These are phyloP conservation scores for Nycteola revayana DNA, from an alignment of 2,888 invertebrate species.

Conservation along the genomic window DNA sequence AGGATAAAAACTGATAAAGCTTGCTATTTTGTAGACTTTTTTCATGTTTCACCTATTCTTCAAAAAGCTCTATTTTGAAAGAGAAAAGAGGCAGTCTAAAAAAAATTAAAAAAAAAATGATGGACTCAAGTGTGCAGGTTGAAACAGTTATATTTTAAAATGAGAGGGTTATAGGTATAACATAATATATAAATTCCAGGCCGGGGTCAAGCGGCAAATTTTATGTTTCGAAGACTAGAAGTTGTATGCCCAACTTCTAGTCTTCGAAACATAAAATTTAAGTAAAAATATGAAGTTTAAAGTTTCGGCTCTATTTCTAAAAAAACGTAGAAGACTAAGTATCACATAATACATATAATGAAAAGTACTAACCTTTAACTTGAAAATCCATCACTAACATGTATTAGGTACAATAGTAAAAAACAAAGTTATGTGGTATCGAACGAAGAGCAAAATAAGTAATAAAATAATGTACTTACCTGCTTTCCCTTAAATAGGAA, in stretches of 20 bases:
- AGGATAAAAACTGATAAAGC: neutral
- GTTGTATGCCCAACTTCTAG: neutral
- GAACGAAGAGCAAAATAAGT: neutral
- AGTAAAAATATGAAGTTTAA: neutral
- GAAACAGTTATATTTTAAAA: neutral
- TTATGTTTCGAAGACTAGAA: neutral
- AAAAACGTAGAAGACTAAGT: neutral
- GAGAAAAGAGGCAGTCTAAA: neutral
- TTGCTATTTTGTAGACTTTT: neutral
- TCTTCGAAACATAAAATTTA: neutral
- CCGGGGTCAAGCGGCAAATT: neutral
- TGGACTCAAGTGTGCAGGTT: neutral
- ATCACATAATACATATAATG: neutral
- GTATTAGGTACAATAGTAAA: neutral
- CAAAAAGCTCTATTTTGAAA: neutral
- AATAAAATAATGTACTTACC: neutral
- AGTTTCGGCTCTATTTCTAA: neutral
- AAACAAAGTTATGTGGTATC: neutral
- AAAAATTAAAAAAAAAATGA: neutral
- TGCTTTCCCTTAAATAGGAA: neutral
- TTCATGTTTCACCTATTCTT: neutral
- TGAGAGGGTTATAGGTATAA: neutral
- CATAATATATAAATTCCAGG: neutral
- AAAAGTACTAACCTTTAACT: conserved; percentile 1
- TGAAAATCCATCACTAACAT: neutral